Conservation (phyloP, 2,888 invertebrate genomes). For the Plebejus anna region DNA sequence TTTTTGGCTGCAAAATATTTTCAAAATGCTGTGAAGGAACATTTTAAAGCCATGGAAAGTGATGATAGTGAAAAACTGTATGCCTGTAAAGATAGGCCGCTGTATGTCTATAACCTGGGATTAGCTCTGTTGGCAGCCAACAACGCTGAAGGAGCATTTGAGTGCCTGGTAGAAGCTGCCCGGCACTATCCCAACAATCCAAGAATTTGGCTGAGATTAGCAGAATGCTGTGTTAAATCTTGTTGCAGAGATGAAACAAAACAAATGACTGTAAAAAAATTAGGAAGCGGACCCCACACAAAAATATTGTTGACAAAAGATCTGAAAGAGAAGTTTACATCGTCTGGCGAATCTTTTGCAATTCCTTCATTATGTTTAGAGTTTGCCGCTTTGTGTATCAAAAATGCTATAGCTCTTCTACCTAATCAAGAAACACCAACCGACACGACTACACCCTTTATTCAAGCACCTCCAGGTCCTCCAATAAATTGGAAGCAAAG, state of each 20-base stretch:
- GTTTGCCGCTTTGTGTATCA: constrained; percentile 92
- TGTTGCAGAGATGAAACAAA: constrained; percentile 80
- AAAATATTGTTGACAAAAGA: constrained; percentile 64
- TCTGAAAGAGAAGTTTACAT: constrained; percentile 63
- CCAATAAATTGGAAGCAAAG: constrained; percentile 82
- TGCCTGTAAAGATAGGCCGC: constrained; percentile 72
- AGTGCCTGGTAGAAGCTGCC: constrained; percentile 92
- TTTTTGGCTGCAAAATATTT: constrained; percentile 89
- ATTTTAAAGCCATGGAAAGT: constrained; percentile 72
- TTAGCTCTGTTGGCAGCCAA: constrained; percentile 90
- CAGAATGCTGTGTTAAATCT: constrained; percentile 93
- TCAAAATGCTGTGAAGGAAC: constrained; percentile 88
- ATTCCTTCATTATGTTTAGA: constrained; percentile 93
- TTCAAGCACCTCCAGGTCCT: constrained; percentile 81
- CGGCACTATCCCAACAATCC: constrained; percentile 93
- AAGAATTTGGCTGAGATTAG: constrained; percentile 93
- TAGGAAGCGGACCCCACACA: constrained; percentile 71
- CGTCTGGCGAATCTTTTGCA: constrained; percentile 86
- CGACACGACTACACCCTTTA: constrained; percentile 54
- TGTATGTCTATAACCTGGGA: constrained; percentile 91
- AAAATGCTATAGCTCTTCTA: constrained; percentile 88
- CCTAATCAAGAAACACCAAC: constrained; percentile 76
- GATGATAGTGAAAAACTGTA: constrained; percentile 65
- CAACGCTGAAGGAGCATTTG: constrained; percentile 91
- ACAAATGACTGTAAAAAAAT: constrained; percentile 66